Percentiles rank a stretch among this genome's conserved stretches.
phyloP scores from a whole-genome alignment of 2,797 vertebrate genomes.

The Pyrocephalus nanus region DNA sequence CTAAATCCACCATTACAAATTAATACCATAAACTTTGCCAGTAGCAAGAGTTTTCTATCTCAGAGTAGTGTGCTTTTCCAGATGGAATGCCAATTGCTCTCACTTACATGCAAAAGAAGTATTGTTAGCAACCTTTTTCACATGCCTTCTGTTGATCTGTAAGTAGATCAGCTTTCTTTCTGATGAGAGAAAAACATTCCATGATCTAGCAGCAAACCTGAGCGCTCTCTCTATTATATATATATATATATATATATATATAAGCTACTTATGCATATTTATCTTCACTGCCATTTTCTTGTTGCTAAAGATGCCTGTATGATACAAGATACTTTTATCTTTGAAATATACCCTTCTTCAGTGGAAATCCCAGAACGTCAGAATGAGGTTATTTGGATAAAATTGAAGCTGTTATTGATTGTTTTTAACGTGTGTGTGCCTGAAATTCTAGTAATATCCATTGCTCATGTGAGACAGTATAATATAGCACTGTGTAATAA shows the following conservation, averaged over 20 bases:
- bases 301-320: background rate
- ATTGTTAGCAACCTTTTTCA: conserved; percentile 27
- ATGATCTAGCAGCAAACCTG: background rate
- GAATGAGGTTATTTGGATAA: background rate
- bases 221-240: background rate
- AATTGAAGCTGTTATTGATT: background rate
- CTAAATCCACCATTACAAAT: conserved; percentile 65
- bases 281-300: background rate
- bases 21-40: conserved; percentile 48
- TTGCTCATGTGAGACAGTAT: background rate
- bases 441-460: background rate
- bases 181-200: background rate
- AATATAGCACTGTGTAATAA: background rate
- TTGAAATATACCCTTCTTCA: background rate
- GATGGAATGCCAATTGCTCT: conserved; percentile 29
- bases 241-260: background rate
- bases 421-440: background rate
- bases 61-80: background rate
- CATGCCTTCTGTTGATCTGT: conserved; percentile 22
- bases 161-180: conserved; percentile 10
- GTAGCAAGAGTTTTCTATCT: conserved; percentile 37
- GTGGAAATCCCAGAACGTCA: background rate
- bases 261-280: background rate
- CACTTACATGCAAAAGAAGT: background rate
- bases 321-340: background rate